These are phyloP conservation scores for Oophaga pumilio DNA, from an alignment of 2,113 vertebrate species.

Conservation along the genomic window DNA sequence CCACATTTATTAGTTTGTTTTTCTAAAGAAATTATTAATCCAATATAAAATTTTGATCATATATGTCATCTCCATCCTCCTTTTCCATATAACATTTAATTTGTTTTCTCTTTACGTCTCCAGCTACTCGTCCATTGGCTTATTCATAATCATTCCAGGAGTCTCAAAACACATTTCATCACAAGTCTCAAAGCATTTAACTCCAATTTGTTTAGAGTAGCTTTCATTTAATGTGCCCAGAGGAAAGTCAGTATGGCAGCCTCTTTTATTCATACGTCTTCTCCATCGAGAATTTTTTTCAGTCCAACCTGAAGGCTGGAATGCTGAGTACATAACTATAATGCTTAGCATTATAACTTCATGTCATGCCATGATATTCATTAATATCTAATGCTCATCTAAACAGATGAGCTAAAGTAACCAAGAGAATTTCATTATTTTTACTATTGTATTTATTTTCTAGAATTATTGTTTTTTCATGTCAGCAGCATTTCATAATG, in stretches of 20 bases:
- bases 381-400: background rate
- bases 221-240: conserved; percentile 48
- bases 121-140: conserved; percentile 26
- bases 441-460: background rate
- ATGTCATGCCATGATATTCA: background rate
- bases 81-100: conserved; percentile 36
- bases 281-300: background rate
- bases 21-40: conserved; percentile 33
- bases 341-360: background rate
- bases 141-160: conserved; percentile 37
- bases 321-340: conserved; percentile 2
- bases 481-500: too few relatives aligned
- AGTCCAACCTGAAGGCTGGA: background rate
- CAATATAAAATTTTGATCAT: conserved; percentile 36
- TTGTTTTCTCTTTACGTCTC: conserved; percentile 33
- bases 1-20: background rate
- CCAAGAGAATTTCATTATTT: background rate
- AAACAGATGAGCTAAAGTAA: background rate
- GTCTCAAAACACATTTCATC: conserved; percentile 37
- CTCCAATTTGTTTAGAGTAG: conserved; percentile 47
- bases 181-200: conserved; percentile 53
- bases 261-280: conserved; percentile 29
- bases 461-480: too few relatives aligned
- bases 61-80: background rate
- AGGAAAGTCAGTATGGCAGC: conserved; percentile 45